These are phyloP conservation scores for Diceros bicornis DNA, from an alignment of 2,797 vertebrate genomes.

Conservation along the genomic window DNA sequence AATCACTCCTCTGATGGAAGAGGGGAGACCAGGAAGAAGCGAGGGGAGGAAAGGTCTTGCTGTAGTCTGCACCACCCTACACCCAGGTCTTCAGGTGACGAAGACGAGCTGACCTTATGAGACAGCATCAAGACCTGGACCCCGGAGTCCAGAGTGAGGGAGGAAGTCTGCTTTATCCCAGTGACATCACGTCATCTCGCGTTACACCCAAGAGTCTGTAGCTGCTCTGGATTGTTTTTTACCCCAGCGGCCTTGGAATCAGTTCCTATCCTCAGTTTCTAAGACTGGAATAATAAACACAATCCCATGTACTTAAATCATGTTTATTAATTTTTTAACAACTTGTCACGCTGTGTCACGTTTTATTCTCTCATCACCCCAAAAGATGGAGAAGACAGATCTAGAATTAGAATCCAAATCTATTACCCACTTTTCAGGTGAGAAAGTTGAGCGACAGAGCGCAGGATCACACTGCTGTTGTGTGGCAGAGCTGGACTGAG, in stretches of 20 bases:
- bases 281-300: not conserved
- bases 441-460: not conserved
- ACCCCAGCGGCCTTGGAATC: not conserved
- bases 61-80: not conserved
- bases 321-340: not conserved
- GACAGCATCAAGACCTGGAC: not conserved
- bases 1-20: not conserved
- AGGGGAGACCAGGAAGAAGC: not conserved
- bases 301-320: not conserved
- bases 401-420: conserved; percentile 45
- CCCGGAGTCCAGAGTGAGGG: not conserved
- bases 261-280: not conserved
- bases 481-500: not conserved
- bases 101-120: not conserved
- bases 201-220: not conserved
- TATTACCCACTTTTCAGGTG: not conserved
- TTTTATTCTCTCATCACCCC: not conserved
- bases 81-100: not conserved
- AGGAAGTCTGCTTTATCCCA: not conserved
- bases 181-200: not conserved
- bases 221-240: not conserved
- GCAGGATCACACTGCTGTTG: too few relatives aligned
- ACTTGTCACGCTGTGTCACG: not conserved
- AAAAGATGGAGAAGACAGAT: not conserved
- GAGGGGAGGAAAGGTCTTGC: not conserved